These are phyloP conservation scores for Plecotus auritus DNA, from an alignment of 2,113 vertebrate genomes.

Conservation along the genomic window DNA sequence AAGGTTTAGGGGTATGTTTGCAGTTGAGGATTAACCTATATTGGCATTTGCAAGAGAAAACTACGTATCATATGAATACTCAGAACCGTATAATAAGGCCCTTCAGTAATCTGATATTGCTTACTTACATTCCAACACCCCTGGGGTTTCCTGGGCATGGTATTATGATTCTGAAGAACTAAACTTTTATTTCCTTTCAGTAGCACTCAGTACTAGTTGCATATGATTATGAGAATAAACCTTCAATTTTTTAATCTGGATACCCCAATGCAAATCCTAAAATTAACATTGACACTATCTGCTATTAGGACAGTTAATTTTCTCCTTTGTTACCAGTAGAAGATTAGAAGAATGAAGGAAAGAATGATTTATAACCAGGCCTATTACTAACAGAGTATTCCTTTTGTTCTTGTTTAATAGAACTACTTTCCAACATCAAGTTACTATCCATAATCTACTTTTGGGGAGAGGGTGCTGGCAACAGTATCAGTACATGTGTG, in stretches of 20 bases:
- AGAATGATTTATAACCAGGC: not conserved
- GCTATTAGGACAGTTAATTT: not conserved
- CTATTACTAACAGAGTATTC: not conserved
- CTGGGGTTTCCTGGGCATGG: not conserved
- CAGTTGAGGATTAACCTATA: not conserved
- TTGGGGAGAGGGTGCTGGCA: not conserved
- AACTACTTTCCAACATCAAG: slow-evolving; percentile 27
- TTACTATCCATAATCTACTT: not conserved
- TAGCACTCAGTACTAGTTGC: not conserved
- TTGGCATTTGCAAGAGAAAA: not conserved
- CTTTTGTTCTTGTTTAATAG: not conserved
- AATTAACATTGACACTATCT: not conserved
- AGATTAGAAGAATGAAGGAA: not conserved
- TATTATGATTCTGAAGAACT: not conserved
- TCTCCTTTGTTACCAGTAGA: not conserved
- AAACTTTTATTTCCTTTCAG: not conserved
- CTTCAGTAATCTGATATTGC: not conserved
- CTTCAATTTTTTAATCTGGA: not conserved
- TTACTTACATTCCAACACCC: not conserved
- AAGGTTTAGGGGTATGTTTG: not conserved
- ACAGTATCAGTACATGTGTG: not conserved
- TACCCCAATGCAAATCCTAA: not conserved
- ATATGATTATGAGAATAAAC: not conserved
- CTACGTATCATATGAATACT: not conserved
- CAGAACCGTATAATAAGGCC: not conserved